Conservation (phyloP, 1,140 invertebrate genomes). For the Phenacoccus solenopsis region DNA sequence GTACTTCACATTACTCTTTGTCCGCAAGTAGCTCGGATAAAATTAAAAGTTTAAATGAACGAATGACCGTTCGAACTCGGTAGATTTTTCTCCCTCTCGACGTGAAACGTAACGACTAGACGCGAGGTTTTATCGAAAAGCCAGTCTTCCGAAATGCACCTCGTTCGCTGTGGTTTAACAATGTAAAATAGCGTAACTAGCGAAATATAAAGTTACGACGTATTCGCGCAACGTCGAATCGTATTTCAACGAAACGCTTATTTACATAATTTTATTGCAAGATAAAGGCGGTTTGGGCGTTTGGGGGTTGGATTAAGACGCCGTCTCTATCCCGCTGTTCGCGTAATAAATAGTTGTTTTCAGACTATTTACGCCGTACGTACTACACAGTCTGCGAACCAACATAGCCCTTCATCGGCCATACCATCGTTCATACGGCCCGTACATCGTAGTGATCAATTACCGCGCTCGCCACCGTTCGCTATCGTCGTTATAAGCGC, state of each 20-base stretch:
- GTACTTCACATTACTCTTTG: not conserved
- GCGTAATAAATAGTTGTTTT: conserved; percentile 3
- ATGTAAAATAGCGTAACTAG: not conserved
- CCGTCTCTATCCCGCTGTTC: not conserved
- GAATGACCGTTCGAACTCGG: not conserved
- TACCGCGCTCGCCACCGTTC: not conserved
- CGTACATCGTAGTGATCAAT: too few relatives aligned
- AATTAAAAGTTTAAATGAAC: not conserved
- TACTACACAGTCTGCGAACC: not conserved
- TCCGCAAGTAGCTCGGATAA: not conserved
- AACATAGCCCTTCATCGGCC: not conserved
- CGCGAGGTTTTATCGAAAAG: too few relatives aligned
- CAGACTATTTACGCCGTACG: not conserved
- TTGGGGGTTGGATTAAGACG: conserved; percentile 10
- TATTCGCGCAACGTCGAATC: not conserved
- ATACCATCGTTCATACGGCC: not conserved
- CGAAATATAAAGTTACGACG: conserved; percentile 11
- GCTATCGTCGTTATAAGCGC: not conserved
- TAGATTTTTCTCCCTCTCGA: too few relatives aligned
- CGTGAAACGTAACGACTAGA: too few relatives aligned
- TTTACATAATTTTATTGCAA: conserved; percentile 17
- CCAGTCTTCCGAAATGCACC: too few relatives aligned
- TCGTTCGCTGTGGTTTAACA: too few relatives aligned
- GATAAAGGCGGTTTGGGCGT: conserved; percentile 13
- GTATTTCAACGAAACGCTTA: conserved; percentile 4